phyloP scores from a whole-genome alignment of 2,113 vertebrate genomes.

The Noctilio leporinus region DNA sequence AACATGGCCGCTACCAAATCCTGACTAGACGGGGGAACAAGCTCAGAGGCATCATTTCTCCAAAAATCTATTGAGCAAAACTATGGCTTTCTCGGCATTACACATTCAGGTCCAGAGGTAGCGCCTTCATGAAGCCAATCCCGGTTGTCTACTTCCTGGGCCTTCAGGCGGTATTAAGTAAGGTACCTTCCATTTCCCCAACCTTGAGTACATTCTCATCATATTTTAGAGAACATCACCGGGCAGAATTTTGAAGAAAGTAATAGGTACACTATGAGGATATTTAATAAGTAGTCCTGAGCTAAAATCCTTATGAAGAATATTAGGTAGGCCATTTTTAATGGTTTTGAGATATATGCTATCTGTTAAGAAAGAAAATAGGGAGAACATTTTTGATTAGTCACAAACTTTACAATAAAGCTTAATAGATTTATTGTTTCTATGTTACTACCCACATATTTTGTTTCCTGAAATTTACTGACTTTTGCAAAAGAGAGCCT shows the following conservation, averaged over 20 bases:
- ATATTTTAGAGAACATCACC: conserved; percentile 32
- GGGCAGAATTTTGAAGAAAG: conserved; percentile 52
- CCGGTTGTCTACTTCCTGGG: too few species aligned
- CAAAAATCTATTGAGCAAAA: too few species aligned
- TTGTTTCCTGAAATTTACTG: not conserved
- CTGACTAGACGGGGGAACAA: too few species aligned
- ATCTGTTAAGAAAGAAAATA: not conserved
- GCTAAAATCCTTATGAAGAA: not conserved
- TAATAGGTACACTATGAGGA: conserved; percentile 14
- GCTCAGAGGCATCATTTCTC: too few species aligned
- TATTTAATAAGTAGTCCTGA: conserved; percentile 14
- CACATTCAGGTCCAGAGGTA: too few species aligned
- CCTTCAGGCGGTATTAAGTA: too few species aligned
- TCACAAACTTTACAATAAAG: conserved; percentile 12
- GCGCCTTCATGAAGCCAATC: too few species aligned
- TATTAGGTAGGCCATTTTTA: not conserved
- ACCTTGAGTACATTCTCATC: too few species aligned
- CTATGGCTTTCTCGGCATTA: too few species aligned
- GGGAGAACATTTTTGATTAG: not conserved
- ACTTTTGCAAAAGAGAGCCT: conserved; percentile 1
- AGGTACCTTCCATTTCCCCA: too few species aligned
- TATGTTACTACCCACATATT: not conserved
- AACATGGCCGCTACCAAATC: too few species aligned
- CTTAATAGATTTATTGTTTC: conserved; percentile 5
- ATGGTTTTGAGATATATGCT: not conserved